These are phyloP conservation scores for Caenorhabditis virilis DNA, from an alignment of 2,888 invertebrate species.

Conservation along the genomic window DNA sequence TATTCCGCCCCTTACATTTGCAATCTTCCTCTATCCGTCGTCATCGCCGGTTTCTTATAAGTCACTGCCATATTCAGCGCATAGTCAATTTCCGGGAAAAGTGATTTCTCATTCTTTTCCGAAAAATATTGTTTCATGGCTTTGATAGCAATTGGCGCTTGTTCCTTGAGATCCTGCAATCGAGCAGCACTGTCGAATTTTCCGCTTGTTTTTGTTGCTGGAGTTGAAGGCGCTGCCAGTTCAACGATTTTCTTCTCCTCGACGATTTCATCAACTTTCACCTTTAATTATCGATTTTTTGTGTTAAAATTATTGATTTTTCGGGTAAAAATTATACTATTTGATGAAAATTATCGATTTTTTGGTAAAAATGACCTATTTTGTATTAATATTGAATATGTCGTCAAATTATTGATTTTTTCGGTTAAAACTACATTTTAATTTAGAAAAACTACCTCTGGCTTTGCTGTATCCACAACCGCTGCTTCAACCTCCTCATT, in stretches of 20 bases:
- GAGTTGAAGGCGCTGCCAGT: no score
- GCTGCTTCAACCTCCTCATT: not conserved
- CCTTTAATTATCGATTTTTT: no score
- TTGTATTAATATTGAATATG: no score
- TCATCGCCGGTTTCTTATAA: constrained; percentile 55
- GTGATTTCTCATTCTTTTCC: constrained; percentile 45
- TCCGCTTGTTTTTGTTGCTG: no score
- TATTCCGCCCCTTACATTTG: constrained; percentile 31
- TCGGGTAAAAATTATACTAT: no score
- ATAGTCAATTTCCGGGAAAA: constrained; percentile 59
- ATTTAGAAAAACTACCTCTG: no score
- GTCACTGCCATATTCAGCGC: constrained; percentile 45
- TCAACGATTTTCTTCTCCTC: not conserved
- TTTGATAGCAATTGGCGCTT: constrained; percentile 37
- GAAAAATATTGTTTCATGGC: constrained; percentile 45
- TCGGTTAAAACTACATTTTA: no score
- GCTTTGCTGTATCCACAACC: constrained; percentile 5
- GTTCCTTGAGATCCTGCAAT: constrained; percentile 16
- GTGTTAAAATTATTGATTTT: no score
- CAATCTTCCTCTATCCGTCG: constrained; percentile 23
- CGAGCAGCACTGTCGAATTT: not conserved
- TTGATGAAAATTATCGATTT: no score
- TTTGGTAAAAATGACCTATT: no score
- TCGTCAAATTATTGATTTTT: no score
- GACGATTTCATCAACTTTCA: no score